A percentile compares a stretch with the other conserved stretches of the same genome.
Evolutionary conservation across 1,140 invertebrate genomes (phyloP).

Genomic region (Palaemon carinicauda): DNA sequence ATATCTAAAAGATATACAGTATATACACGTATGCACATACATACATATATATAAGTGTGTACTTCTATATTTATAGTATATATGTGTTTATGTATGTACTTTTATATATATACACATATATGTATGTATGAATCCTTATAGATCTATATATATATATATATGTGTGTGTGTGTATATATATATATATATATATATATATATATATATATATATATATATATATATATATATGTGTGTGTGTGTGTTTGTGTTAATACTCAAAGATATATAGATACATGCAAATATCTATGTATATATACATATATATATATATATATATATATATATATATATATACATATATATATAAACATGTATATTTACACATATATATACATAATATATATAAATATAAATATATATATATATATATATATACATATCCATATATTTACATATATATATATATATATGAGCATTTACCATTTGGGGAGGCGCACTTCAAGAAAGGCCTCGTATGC

Average conservation of each 20-base stretch:
- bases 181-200: background rate
- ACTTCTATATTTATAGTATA: background rate
- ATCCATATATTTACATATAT: too few relatives aligned
- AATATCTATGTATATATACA: background rate
- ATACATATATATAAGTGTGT: background rate
- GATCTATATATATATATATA: background rate
- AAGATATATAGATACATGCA: background rate
- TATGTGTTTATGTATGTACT: background rate
- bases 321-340: background rate
- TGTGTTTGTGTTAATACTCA: background rate
- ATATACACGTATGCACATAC: background rate
- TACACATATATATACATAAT: background rate
- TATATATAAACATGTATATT: background rate
- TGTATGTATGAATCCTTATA: background rate
- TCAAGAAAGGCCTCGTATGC: too few relatives aligned
- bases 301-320: background rate
- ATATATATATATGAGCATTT: too few relatives aligned
- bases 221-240: background rate
- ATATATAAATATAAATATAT: background rate
- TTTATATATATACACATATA: background rate
- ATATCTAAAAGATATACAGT: background rate
- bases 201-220: constrained; percentile 2
- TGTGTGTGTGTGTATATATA: background rate
- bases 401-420: constrained; percentile 9
- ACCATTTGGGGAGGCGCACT: too few relatives aligned